These are phyloP conservation scores for Cyphomyrus discorhynchus DNA, from an alignment of 2,113 vertebrate genomes.

Conservation along the genomic window DNA sequence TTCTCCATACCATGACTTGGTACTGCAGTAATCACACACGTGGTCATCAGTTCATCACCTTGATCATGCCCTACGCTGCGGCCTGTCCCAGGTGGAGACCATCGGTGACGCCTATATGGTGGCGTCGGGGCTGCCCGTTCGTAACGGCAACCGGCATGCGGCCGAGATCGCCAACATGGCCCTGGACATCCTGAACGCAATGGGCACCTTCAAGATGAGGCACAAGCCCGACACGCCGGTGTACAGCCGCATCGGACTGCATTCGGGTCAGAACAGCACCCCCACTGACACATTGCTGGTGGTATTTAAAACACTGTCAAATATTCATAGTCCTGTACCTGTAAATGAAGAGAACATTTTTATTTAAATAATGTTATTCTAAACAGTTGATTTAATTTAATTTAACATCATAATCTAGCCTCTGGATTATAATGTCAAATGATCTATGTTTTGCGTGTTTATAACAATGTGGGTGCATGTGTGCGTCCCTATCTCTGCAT, in stretches of 20 bases:
- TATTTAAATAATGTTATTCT: not conserved
- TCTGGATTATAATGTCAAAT: not conserved
- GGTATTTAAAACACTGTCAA: not conserved
- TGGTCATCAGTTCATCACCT: not conserved
- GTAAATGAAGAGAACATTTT: not conserved
- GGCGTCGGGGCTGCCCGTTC: constrained; percentile 62
- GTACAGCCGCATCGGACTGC: constrained; percentile 65
- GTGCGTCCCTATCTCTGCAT: constrained; percentile 3
- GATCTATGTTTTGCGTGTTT: not conserved
- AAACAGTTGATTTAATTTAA: not conserved
- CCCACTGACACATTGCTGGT: not conserved
- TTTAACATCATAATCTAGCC: not conserved
- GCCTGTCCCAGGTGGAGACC: constrained; percentile 61
- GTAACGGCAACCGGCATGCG: constrained; percentile 60
- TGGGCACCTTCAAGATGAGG: constrained; percentile 71
- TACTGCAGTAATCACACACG: not conserved
- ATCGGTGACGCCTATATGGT: constrained; percentile 42
- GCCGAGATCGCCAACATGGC: constrained; percentile 72
- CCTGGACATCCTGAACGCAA: constrained; percentile 68
- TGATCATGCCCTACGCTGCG: not conserved
- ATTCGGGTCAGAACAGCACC: constrained; percentile 54
- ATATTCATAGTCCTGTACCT: not conserved
- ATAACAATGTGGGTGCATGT: not conserved
- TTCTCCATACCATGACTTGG: not conserved
- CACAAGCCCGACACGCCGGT: constrained; percentile 71